phyloP scores from a whole-genome alignment of 1,140 invertebrate species.

The Drosophila busckii region DNA sequence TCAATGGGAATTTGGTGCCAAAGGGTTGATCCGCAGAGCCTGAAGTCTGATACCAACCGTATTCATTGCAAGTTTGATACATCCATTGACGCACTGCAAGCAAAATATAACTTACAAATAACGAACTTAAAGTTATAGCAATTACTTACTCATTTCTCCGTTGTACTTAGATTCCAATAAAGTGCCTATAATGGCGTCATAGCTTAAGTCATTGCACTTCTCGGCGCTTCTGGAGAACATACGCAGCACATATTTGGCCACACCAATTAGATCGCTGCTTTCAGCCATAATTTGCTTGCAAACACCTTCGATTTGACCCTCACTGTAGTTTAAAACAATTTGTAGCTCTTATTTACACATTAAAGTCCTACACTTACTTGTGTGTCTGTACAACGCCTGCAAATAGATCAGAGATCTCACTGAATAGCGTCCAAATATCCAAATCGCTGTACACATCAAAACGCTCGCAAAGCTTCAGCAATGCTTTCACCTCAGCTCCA shows the following conservation, averaged over 20 bases:
- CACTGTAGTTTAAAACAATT: slow-evolving; percentile 5
- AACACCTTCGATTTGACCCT: slow-evolving; percentile 61
- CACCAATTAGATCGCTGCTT: slow-evolving; percentile 53
- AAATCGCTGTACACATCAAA: slow-evolving; percentile 68
- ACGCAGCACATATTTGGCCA: slow-evolving; percentile 48
- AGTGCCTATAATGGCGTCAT: slow-evolving; percentile 41
- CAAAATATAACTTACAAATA: neutral
- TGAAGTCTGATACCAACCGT: slow-evolving; percentile 86
- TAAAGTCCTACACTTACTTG: slow-evolving; percentile 35
- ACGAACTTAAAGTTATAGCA: neutral
- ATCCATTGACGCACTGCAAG: slow-evolving; percentile 82
- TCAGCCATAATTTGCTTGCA: slow-evolving; percentile 58
- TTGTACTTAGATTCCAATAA: slow-evolving; percentile 51
- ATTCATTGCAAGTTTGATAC: slow-evolving; percentile 88
- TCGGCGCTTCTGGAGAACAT: slow-evolving; percentile 22
- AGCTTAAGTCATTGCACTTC: slow-evolving; percentile 57
- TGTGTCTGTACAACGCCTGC: slow-evolving; percentile 71
- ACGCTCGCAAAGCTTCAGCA: slow-evolving; percentile 74
- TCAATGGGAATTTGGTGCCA: slow-evolving; percentile 81
- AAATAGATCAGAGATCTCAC: slow-evolving; percentile 69
- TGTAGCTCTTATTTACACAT: no score
- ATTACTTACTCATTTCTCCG: slow-evolving; percentile 52
- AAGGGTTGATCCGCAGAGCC: slow-evolving; percentile 82
- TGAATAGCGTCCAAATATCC: slow-evolving; percentile 71
- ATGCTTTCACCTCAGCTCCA: slow-evolving; percentile 52